Evolutionary conservation across 2,797 vertebrate genomes (phyloP), one percentile per base, ranked within the genome.

Genomic region (Numenius phaeopus): DNA sequence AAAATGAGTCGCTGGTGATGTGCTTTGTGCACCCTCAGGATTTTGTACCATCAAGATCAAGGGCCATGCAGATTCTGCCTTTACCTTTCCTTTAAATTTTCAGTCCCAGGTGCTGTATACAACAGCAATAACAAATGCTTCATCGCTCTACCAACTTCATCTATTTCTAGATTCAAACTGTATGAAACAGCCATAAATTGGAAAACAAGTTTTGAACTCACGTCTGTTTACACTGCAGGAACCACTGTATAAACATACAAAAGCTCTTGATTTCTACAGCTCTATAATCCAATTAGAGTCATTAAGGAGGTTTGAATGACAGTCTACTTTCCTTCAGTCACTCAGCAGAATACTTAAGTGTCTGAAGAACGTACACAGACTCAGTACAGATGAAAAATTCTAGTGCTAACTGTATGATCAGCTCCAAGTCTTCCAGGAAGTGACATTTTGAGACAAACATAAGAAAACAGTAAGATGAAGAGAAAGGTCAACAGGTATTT

Each of bases 401-500:
- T 27, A 93, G 17, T 1, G 1, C 32, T 82, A 78, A 55, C 49
- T 44, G 49, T 37, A 76, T 47, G 64, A 92, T 69, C 83, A 87
- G 32, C 32, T 77, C 57, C 49, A 76, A 76, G 30, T 39, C 46
- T 84, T 92, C 46, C 55, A 90, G 47, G 21, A 91, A 92, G 34
- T 83, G 94, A 90, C 90, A 95, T 94, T 96, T 89, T 52, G 78
- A 94, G 81, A 85, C 40, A 94, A 95, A 96, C 32, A 65, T 57
- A 76, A 82, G 89, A 93, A 82, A 93, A 87, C 55, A 94, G 70
- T 80, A 89, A 73, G 62, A 96, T 67, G 83, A 95, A 95, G 30
- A 94, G 64, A 95, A 92, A 97, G 90, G 96, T 96, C 92, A 94
- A 80, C 44, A 94, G 86, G 64, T 89, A 89, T 94, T 93, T 76